Evolutionary conservation across 2,113 vertebrate species (phyloP).

Genomic region (Clarias magur): DNA sequence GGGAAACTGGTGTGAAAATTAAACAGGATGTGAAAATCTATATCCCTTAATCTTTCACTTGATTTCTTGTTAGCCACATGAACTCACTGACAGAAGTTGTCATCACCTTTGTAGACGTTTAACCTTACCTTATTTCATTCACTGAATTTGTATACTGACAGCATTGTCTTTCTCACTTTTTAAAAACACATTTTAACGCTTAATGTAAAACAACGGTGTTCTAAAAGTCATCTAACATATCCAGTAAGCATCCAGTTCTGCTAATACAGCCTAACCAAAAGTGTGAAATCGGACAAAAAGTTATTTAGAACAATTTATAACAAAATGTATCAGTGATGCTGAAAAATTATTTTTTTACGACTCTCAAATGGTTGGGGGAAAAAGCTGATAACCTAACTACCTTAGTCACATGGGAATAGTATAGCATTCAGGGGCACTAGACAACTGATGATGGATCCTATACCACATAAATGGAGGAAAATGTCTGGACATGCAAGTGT

Average conservation of each 20-base stretch:
- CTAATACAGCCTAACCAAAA: slow-evolving; percentile 14
- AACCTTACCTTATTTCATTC: slow-evolving; percentile 49
- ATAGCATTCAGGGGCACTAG: slow-evolving; percentile 26
- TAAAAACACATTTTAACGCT: slow-evolving; percentile 41
- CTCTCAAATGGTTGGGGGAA: not conserved
- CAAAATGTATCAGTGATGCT: slow-evolving; percentile 38
- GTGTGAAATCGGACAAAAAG: not conserved
- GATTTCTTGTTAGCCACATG: slow-evolving; percentile 14
- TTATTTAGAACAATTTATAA: slow-evolving; percentile 40
- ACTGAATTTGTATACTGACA: slow-evolving; percentile 48
- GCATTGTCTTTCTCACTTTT: slow-evolving; percentile 47
- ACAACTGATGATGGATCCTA: slow-evolving; percentile 22
- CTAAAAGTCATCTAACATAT: slow-evolving; percentile 3
- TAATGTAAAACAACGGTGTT: slow-evolving; percentile 51
- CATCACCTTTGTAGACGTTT: slow-evolving; percentile 12
- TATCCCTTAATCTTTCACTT: slow-evolving; percentile 19
- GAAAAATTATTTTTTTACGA: not conserved
- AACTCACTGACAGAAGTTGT: slow-evolving; percentile 19
- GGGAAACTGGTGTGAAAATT: slow-evolving; percentile 14
- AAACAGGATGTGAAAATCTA: slow-evolving; percentile 16
- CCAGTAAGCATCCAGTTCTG: slow-evolving; percentile 7
- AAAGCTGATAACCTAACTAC: slow-evolving; percentile 1
- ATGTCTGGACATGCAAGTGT: not conserved
- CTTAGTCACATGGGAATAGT: not conserved
- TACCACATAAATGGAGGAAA: slow-evolving; percentile 15